These are phyloP conservation scores for Epirrhoe alternata DNA, from an alignment of 2,888 invertebrate genomes.

Conservation along the genomic window DNA sequence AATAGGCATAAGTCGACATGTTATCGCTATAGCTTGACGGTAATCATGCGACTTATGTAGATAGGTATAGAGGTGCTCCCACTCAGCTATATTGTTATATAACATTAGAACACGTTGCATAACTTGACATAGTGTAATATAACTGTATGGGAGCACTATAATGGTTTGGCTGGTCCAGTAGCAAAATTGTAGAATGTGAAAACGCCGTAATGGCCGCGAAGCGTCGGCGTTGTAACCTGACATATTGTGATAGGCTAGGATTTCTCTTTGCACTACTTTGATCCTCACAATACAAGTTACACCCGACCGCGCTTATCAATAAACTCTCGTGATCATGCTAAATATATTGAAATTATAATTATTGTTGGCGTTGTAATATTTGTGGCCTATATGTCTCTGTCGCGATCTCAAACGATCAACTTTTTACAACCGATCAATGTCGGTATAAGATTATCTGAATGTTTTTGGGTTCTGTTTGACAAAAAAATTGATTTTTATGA, in stretches of 20 bases:
- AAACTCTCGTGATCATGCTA: slow-evolving; percentile 59
- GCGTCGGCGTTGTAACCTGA: slow-evolving; percentile 55
- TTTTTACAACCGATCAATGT: slow-evolving; percentile 28
- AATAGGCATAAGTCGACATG: slow-evolving; percentile 16
- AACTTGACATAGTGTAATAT: not conserved
- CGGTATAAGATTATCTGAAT: slow-evolving; percentile 4
- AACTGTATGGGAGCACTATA: slow-evolving; percentile 20
- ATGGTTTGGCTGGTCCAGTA: slow-evolving; percentile 62
- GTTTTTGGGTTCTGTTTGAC: slow-evolving; percentile 10
- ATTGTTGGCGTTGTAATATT: slow-evolving; percentile 38
- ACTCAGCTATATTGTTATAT: not conserved
- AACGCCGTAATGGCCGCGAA: slow-evolving; percentile 46
- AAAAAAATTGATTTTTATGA: slow-evolving; percentile 8
- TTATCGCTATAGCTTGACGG: slow-evolving; percentile 1
- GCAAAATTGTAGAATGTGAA: slow-evolving; percentile 47
- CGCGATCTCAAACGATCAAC: slow-evolving; percentile 52
- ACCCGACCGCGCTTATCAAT: slow-evolving; percentile 49
- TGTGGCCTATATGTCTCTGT: slow-evolving; percentile 57
- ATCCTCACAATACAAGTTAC: slow-evolving; percentile 51
- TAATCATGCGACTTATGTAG: slow-evolving; percentile 47
- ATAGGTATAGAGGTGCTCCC: slow-evolving; percentile 39
- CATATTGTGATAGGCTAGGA: slow-evolving; percentile 48
- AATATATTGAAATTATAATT: slow-evolving; percentile 36
- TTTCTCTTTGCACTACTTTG: slow-evolving; percentile 25
- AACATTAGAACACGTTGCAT: not conserved